Evolutionary conservation across 2,888 invertebrate species (phyloP).

Genomic region (Ennomos quercinarius): DNA sequence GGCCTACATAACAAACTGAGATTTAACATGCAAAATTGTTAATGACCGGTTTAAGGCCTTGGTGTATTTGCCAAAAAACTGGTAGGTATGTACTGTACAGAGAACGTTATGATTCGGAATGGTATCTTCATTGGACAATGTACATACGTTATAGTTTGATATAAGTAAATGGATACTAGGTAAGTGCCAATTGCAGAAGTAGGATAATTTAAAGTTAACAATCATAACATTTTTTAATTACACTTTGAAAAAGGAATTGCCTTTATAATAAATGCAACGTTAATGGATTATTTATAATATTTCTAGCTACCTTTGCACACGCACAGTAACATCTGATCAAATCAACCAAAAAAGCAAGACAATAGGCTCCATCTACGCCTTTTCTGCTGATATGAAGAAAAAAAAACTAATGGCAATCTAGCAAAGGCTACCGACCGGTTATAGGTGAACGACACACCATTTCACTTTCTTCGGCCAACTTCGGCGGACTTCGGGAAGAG

Average conservation of each 20-base stretch:
- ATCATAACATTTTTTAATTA: too few relatives aligned
- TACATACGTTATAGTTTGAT: too few relatives aligned
- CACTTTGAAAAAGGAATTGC: too few relatives aligned
- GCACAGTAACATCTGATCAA: conserved; percentile 25
- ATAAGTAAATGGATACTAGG: too few relatives aligned
- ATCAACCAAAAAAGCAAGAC: conserved; percentile 27
- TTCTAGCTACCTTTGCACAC: conserved; percentile 10
- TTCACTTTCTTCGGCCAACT: conserved; percentile 68
- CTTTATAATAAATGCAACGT: too few relatives aligned
- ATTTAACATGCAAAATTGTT: conserved; percentile 19
- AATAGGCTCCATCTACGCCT: conserved; percentile 26
- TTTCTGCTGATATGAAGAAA: conserved; percentile 11
- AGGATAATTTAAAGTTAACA: too few relatives aligned
- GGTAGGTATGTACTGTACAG: too few relatives aligned
- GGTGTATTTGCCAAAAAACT: too few relatives aligned
- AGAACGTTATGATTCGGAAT: too few relatives aligned
- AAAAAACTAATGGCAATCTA: conserved; percentile 26
- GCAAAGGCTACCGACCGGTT: conserved; percentile 44
- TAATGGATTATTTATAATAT: too few relatives aligned
- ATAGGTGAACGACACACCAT: conserved; percentile 70
- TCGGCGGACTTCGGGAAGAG: conserved; percentile 34
- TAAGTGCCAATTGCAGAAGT: too few relatives aligned
- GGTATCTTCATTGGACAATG: too few relatives aligned
- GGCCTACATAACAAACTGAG: conserved; percentile 43
- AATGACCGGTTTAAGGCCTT: conserved; percentile 9